phyloP scores from a whole-genome alignment of 2,113 vertebrate genomes.

The Sturnira hondurensis region DNA sequence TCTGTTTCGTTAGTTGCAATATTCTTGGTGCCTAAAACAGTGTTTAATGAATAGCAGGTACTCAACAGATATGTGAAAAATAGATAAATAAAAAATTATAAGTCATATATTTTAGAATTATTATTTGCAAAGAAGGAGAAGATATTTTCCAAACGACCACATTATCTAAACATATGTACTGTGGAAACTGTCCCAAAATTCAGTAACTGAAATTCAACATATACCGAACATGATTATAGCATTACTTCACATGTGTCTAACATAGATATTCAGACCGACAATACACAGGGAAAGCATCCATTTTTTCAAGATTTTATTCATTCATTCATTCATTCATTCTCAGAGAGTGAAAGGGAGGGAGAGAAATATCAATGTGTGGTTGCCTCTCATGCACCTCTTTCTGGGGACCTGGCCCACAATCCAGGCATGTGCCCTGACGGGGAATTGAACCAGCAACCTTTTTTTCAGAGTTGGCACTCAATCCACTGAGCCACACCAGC shows the following conservation, averaged over 20 bases:
- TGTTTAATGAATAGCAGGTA: neutral
- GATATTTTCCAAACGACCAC: neutral
- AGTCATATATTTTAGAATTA: neutral
- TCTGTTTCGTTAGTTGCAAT: neutral
- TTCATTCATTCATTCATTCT: no score
- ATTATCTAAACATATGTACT: neutral
- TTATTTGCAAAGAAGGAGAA: neutral
- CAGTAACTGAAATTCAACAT: neutral
- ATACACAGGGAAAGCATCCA: neutral
- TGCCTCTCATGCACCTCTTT: no score
- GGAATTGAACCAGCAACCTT: no score
- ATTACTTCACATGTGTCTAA: neutral
- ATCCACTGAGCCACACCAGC: no score
- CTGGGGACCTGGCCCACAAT: no score
- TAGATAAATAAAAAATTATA: neutral
- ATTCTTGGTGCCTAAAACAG: neutral
- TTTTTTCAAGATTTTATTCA: no score
- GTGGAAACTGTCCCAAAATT: neutral
- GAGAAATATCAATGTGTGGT: no score
- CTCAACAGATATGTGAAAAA: neutral
- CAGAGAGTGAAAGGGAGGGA: no score
- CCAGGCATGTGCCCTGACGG: no score
- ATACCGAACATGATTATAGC: neutral
- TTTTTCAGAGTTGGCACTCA: no score
- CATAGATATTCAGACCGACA: neutral